phyloP scores from a whole-genome alignment of 2,113 vertebrate genomes.

The Pungitius pungitius region DNA sequence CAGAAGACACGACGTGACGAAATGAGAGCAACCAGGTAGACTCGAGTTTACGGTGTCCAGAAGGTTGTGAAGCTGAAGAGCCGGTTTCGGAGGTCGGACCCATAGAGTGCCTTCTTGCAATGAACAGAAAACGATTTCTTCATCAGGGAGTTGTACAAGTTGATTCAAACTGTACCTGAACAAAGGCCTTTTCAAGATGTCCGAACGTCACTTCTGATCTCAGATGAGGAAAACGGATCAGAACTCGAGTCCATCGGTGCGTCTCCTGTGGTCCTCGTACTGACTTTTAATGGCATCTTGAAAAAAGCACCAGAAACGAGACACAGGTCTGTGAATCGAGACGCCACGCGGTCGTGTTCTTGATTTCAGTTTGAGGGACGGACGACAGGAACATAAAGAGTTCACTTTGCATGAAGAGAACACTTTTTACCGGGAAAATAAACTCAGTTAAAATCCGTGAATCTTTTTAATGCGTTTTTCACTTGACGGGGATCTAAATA shows the following conservation, averaged over 20 bases:
- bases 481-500: not conserved
- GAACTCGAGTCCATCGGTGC: no score
- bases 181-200: no score
- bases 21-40: not conserved
- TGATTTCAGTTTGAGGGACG: not conserved
- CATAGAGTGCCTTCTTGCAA: not conserved
- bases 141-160: no score
- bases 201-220: no score
- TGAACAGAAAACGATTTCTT: not conserved
- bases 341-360: no score
- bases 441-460: not conserved
- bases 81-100: not conserved
- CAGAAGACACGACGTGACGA: not conserved
- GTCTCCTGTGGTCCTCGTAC: no score
- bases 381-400: not conserved
- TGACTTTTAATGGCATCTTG: no score
- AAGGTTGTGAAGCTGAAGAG: not conserved
- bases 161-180: no score
- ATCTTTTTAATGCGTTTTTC: not conserved
- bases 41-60: not conserved
- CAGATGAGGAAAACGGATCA: no score
- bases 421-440: constrained; percentile 1
- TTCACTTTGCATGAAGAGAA: constrained; percentile 49
- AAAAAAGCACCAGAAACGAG: no score
- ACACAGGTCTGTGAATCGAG: no score